Evolutionary conservation across 2,888 invertebrate genomes (phyloP), one percentile per base, ranked within the genome.

Genomic region (Agrochola circellaris): DNA sequence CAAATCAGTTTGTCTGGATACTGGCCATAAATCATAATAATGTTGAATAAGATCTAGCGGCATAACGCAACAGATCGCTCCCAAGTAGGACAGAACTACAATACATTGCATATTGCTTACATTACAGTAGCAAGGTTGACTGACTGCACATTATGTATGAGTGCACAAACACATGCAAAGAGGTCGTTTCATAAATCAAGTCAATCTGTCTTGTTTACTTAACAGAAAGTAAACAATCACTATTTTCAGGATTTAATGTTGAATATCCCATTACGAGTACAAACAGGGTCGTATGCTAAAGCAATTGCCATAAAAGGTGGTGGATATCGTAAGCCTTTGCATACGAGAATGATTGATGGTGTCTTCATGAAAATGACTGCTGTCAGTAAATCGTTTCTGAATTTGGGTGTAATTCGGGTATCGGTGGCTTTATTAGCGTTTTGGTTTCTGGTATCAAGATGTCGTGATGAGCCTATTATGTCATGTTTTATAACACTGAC

Each of bases 91-190:
- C 85, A 85, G 26, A 61, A 68, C 80, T 66, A 74, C 75, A 87
- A 85, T 75, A 67, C 74, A 74, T 34, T 80, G 34, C 78, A 82
- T 84, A 81, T 72, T 87, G 87, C 80, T 80, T 83, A 85, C 79
- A 85, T 83, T 89, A 81, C 66, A 73, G 73, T 77, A 67, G 78
- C 86, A 88, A 89, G 88, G 86, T 72, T 84, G 83, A 75, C 61
- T 69, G 78, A 73, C 72, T 88, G 77, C 88, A 83, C 81, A 51
- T 20, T 51, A 84, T 83, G 82, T 79, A 84, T 84, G 82, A 81
- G 79, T 83, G 73, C 82, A 86, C 70, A 82, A 82, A 71, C 77
- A 77, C 79, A 87, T 86, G 83, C 64, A 83, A 83, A 54, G 82
- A 86, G 83, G 80, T 56, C 79, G 48, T 77, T 86, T 67, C 81